A percentile compares a stretch with the other conserved stretches of the same genome.
These are phyloP conservation scores for Dicerorhinus sumatrensis DNA, from an alignment of 2,113 vertebrate genomes.

Conservation along the genomic window DNA sequence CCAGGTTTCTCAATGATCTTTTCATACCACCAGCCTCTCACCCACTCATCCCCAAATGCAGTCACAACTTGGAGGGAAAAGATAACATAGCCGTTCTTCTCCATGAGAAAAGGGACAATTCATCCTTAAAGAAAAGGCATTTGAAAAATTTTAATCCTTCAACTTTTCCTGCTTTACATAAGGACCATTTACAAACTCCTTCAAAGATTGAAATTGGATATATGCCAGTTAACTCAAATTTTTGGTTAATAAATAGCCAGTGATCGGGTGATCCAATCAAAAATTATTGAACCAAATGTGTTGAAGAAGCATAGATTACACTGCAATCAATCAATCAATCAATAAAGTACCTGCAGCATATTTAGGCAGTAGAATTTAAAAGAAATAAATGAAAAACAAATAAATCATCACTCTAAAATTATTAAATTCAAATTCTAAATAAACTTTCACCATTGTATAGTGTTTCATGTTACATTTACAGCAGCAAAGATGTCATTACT, in stretches of 20 bases:
- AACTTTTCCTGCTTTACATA: background rate
- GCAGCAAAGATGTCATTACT: conserved; percentile 26
- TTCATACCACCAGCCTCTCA: background rate
- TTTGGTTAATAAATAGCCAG: background rate
- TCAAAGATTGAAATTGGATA: conserved; percentile 34
- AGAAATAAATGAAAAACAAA: conserved; percentile 14
- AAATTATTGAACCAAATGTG: conserved; percentile 15
- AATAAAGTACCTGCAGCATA: background rate
- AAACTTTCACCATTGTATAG: background rate
- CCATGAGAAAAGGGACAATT: background rate
- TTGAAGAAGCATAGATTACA: conserved; percentile 1
- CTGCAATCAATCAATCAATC: background rate
- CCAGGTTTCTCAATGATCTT: background rate
- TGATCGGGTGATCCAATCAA: conserved; percentile 6
- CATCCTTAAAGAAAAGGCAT: background rate
- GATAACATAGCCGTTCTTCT: background rate
- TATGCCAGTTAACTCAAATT: background rate
- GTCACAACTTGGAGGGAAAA: background rate
- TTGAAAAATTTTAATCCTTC: background rate
- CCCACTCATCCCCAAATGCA: background rate
- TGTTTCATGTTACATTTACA: conserved; percentile 28
- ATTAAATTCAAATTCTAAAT: conserved; percentile 51
- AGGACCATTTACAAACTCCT: background rate
- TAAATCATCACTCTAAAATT: conserved; percentile 25
- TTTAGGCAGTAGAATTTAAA: conserved; percentile 16